Percentiles rank a stretch among this genome's conserved stretches.
phyloP scores from a whole-genome alignment of 2,113 vertebrate species.

The Colius striatus region DNA sequence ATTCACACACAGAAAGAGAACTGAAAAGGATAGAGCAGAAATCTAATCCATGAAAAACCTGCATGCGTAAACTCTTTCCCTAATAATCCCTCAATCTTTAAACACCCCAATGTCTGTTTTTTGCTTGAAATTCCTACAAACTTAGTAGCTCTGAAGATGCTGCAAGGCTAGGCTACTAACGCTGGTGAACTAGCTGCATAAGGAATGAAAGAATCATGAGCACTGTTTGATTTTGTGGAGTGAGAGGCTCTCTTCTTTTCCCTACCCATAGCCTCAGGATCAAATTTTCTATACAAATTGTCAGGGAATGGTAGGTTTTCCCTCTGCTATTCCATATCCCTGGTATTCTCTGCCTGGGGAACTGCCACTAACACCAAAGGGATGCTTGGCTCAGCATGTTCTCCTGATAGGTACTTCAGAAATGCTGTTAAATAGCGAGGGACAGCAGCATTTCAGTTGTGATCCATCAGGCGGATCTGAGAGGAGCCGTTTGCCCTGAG shows the following conservation, averaged over 20 bases:
- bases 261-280: slow-evolving; percentile 7
- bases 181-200: not conserved
- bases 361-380: slow-evolving; percentile 1
- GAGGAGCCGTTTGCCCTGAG: slow-evolving; percentile 62
- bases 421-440: slow-evolving; percentile 44
- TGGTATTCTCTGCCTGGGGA: not conserved
- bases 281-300: slow-evolving; percentile 52
- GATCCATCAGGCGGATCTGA: slow-evolving; percentile 66
- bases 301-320: slow-evolving; percentile 1
- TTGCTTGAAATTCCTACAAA: not conserved
- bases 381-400: slow-evolving; percentile 1
- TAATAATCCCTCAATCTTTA: not conserved
- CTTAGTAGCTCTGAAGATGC: not conserved
- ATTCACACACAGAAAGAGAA: accelerated
- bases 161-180: not conserved
- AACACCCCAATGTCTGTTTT: not conserved
- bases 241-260: slow-evolving; percentile 22
- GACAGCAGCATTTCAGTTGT: slow-evolving; percentile 39
- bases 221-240: not conserved
- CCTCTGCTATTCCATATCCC: slow-evolving; percentile 29
- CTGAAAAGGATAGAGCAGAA: not conserved
- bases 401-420: slow-evolving; percentile 46
- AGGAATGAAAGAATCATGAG: not conserved
- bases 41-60: not conserved
- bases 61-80: not conserved